Percentiles rank a stretch among this genome's conserved stretches.
Evolutionary conservation across 1,140 invertebrate genomes (phyloP).

Genomic region (Mycetomoellerius zeteki): DNA sequence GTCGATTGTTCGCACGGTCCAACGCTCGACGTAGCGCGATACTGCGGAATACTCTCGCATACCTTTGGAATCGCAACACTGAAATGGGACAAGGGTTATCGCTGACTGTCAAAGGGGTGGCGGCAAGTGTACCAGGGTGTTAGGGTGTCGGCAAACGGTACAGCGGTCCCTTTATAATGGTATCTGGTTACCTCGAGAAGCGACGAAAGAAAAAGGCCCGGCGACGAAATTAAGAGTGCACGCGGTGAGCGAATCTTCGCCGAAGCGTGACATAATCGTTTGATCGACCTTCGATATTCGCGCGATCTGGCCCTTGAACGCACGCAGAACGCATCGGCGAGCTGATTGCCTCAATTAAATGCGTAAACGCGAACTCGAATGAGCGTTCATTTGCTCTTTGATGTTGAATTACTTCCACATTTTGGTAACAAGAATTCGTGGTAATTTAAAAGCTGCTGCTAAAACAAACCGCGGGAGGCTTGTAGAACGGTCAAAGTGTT

Average conservation of each 20-base stretch:
- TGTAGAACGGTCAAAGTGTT: background rate
- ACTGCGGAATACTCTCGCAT: conserved; percentile 69
- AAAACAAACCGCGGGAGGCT: background rate
- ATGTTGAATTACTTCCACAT: conserved; percentile 43
- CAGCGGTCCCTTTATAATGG: conserved; percentile 66
- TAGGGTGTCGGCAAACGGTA: conserved; percentile 51
- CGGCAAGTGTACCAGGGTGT: conserved; percentile 39
- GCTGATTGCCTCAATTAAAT: conserved; percentile 55
- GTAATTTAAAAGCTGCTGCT: conserved; percentile 20
- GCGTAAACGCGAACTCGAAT: conserved; percentile 51
- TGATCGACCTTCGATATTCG: conserved; percentile 47
- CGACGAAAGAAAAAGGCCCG: conserved; percentile 39
- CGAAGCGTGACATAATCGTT: conserved; percentile 52
- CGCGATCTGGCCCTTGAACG: background rate
- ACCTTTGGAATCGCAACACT: conserved; percentile 74
- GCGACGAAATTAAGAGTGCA: conserved; percentile 62
- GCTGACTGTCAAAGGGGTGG: conserved; percentile 67
- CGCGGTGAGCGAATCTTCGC: background rate
- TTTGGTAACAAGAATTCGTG: conserved; percentile 45
- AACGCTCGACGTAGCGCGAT: conserved; percentile 59
- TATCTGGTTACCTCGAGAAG: conserved; percentile 53
- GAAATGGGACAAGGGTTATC: conserved; percentile 73
- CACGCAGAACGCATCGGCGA: background rate
- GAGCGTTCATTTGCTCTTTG: conserved; percentile 34
- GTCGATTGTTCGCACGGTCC: conserved; percentile 61